A percentile compares a stretch with the other conserved stretches of the same genome.
Conservation (phyloP, 2,797 vertebrate species). For the Pantherophis vulpinus region DNA sequence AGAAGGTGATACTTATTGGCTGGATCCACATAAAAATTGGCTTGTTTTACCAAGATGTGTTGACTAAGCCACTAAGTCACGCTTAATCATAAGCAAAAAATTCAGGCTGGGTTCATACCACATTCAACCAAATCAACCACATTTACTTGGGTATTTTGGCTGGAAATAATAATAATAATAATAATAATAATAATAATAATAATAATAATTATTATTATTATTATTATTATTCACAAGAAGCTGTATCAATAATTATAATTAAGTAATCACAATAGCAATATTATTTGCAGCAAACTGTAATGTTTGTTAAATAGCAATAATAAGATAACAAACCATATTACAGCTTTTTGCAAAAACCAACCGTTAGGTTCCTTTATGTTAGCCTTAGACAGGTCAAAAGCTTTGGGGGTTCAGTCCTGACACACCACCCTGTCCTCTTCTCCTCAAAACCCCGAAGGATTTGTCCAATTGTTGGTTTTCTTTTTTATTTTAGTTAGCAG, state of each 20-base stretch:
- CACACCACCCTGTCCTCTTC: neutral
- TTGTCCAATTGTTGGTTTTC: neutral
- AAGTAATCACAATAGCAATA: neutral
- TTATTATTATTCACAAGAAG: neutral
- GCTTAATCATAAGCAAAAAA: neutral
- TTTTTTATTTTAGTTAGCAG: neutral
- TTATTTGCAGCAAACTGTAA: neutral
- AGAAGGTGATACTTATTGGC: neutral
- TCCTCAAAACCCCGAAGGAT: neutral
- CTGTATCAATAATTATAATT: neutral
- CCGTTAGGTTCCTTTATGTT: too few species aligned
- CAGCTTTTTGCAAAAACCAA: neutral
- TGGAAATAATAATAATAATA: neutral
- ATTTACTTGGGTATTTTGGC: neutral
- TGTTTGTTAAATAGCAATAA: neutral
- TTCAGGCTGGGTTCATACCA: neutral
- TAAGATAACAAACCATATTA: neutral
- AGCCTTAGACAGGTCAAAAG: neutral
- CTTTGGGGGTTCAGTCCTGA: neutral
- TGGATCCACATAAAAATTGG: neutral
- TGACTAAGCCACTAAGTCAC: neutral
- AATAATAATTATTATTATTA: too few species aligned
- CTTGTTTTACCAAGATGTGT: neutral
- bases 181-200: too few species aligned
- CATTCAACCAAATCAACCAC: neutral